Percentiles rank a stretch among this genome's conserved stretches.
Conservation (phyloP, 2,113 vertebrate species). For the Rhipidura dahli region DNA sequence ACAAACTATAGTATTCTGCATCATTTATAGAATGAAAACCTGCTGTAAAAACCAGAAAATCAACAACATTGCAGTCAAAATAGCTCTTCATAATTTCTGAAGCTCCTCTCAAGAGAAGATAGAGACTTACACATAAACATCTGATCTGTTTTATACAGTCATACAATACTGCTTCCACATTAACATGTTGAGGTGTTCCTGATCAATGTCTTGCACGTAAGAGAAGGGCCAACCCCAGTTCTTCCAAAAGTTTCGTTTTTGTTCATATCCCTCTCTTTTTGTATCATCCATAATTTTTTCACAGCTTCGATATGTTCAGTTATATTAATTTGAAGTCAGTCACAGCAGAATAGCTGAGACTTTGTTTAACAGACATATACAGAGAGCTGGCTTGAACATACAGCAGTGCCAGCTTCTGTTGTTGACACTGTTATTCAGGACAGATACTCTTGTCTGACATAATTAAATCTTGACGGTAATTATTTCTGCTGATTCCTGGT, state of each 20-base stretch:
- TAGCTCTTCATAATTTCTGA: neutral
- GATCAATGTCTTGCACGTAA: neutral
- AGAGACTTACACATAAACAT: neutral
- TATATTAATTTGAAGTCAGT: conserved; percentile 47
- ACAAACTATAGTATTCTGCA: neutral
- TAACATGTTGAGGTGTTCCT: neutral
- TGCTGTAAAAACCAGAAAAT: neutral
- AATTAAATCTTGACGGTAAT: conserved; percentile 77
- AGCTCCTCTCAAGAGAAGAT: neutral
- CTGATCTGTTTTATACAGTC: neutral
- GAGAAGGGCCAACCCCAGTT: neutral
- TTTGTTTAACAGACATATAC: conserved; percentile 41
- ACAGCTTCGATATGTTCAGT: conserved; percentile 10
- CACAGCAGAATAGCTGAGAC: conserved; percentile 25
- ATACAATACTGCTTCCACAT: neutral
- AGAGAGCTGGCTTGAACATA: conserved; percentile 42
- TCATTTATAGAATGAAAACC: conserved; percentile 18
- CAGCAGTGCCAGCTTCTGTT: conserved; percentile 42
- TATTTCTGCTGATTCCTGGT: conserved; percentile 73
- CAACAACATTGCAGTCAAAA: neutral
- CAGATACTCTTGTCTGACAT: conserved; percentile 69
- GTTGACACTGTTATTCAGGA: conserved; percentile 61
- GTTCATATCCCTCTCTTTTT: neutral
- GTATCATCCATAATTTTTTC: neutral
- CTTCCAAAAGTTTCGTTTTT: neutral